Evolutionary conservation across 2,797 vertebrate genomes (phyloP), one percentile per base, ranked within the genome.

Genomic region (Sebastes jordani): DNA sequence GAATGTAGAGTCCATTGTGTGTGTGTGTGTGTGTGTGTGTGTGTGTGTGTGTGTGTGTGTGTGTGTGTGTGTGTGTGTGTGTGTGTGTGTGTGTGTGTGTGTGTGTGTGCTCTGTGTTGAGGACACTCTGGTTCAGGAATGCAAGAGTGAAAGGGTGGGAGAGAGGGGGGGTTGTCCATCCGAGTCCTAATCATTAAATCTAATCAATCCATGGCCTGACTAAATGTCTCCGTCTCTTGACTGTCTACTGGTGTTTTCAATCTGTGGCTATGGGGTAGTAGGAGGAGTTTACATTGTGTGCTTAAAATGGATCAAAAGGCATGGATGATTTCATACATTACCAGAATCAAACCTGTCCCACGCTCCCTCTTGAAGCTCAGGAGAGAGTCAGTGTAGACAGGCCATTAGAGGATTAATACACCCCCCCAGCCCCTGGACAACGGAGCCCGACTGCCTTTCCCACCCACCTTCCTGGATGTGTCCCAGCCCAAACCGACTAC

Each of bases 171-270:
- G 76, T 58, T 88, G 87, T 92, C 89, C 85, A 85, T 84, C 81
- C 6, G 13, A 89, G 86, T 92, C 89, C 84, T 93, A 93, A 93
- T 91, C 89, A 93, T 93, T 94, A 95, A 95, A 94, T 93, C 91
- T 87, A 94, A 93, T 95, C 92, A 94, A 91, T 89, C 89, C 87
- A 85, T 90, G 79, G 83, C 84, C 89, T 90, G 88, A 92, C 74
- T 63, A 55, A 72, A 76, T 70, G 88, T 89, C 83, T 93, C 71
- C 10, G 76, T 86, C 71, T 92, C 85, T 85, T 91, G 36, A 83
- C 80, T 62, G 22, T 74, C 65, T 38, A 5, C 66, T 73, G 22
- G 6, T 55, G 52, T 36, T 58, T n/a, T 25, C 54, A 61, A 59
- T 63, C 71, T 42, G 68, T 86, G 63, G 61, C 69, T 73, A 29